Conservation (phyloP, 2,113 vertebrate genomes). For the Hyaena hyaena region DNA sequence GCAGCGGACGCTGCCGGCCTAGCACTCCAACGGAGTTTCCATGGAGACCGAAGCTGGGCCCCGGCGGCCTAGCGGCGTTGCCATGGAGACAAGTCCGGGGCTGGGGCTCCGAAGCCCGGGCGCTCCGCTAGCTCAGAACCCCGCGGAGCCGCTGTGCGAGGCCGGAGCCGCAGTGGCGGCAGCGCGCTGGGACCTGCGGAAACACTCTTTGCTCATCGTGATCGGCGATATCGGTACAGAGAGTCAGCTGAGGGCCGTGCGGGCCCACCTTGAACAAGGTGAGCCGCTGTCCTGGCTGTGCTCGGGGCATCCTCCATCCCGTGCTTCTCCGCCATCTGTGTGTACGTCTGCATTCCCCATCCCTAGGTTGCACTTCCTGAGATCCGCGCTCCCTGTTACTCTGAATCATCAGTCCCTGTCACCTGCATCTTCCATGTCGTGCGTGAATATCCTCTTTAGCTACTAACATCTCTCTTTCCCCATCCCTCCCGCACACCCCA, state of each 20-base stretch:
- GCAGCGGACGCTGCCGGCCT: constrained; percentile 73
- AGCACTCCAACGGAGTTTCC: constrained; percentile 86
- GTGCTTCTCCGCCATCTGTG: constrained; percentile 42
- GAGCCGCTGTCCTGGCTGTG: constrained; percentile 74
- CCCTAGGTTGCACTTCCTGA: constrained; percentile 31
- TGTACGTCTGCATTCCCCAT: constrained; percentile 21
- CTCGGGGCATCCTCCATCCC: constrained; percentile 20
- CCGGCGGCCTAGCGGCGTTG: constrained; percentile 87
- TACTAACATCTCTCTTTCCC: neutral
- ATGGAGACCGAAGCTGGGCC: constrained; percentile 91
- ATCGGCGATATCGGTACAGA: constrained; percentile 91
- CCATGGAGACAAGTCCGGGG: constrained; percentile 90
- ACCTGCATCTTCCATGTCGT: constrained; percentile 27
- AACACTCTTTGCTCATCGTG: constrained; percentile 92
- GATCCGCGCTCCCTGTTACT: neutral
- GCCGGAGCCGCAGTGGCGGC: constrained; percentile 58
- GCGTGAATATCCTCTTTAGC: neutral
- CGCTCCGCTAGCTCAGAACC: constrained; percentile 81
- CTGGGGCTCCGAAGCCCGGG: constrained; percentile 74
- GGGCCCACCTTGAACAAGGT: constrained; percentile 91
- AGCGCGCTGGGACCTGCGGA: constrained; percentile 79
- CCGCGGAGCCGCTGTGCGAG: constrained; percentile 73
- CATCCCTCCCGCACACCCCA: neutral
- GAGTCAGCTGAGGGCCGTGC: constrained; percentile 88
- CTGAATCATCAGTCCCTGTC: constrained; percentile 3